phyloP scores from a whole-genome alignment of 2,888 invertebrate genomes.

The Petrolisthes manimaculis region DNA sequence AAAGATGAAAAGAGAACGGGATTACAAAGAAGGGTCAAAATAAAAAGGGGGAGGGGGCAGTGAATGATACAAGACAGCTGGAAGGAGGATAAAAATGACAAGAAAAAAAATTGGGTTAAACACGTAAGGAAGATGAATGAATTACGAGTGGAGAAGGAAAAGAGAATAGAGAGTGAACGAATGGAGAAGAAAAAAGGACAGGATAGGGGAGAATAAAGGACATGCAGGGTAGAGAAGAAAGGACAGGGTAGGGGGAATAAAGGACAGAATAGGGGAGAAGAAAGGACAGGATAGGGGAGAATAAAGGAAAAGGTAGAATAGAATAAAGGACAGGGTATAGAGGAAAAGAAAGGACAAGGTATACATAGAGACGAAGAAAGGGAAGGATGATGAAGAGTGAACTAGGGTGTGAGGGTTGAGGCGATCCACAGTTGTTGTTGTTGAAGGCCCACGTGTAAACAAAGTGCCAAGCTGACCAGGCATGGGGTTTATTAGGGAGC shows the following conservation, averaged over 20 bases:
- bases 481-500: too few species aligned
- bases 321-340: neutral
- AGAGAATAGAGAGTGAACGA: neutral
- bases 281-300: neutral
- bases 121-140: neutral
- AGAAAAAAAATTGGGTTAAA: neutral
- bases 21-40: neutral
- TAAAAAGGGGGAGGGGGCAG: neutral
- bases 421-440: too few species aligned
- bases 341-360: constrained; percentile 11
- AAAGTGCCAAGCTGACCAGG: constrained; percentile 8
- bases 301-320: neutral
- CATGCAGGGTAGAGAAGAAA: neutral
- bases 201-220: neutral
- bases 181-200: neutral
- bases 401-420: too few species aligned
- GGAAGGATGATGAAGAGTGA: neutral
- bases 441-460: constrained; percentile 10
- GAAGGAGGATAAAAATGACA: neutral
- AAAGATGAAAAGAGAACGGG: neutral
- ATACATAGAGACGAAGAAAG: constrained; percentile 20
- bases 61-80: neutral
- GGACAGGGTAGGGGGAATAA: neutral
- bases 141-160: neutral
- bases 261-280: neutral